Evolutionary conservation across 2,888 invertebrate species (phyloP).

Genomic region (Melitaea athalia): DNA sequence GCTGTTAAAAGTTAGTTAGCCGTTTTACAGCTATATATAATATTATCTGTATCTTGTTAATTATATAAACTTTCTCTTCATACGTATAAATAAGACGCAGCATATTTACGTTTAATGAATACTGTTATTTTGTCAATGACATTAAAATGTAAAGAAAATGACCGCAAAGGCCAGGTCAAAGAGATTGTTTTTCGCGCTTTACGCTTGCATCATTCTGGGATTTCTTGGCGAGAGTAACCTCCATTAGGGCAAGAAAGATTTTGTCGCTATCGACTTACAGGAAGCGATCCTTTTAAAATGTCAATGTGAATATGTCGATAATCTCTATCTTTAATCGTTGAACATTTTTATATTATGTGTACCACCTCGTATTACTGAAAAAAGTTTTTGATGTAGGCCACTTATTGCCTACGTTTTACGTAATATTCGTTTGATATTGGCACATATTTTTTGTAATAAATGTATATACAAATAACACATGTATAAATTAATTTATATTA

Average conservation of each 20-base stretch:
- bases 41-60: too few species aligned
- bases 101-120: not conserved
- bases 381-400: not conserved
- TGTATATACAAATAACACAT: too few species aligned
- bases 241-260: slow-evolving; percentile 28
- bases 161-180: not conserved
- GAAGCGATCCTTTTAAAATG: slow-evolving; percentile 75
- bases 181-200: slow-evolving; percentile 1
- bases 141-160: not conserved
- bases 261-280: slow-evolving; percentile 51
- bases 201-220: slow-evolving; percentile 2
- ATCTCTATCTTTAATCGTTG: not conserved
- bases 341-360: not conserved
- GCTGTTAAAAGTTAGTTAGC: too few species aligned
- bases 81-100: too few species aligned
- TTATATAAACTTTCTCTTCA: too few species aligned
- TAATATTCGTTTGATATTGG: too few species aligned
- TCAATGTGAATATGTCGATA: slow-evolving; percentile 50
- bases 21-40: too few species aligned
- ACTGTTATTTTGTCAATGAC: not conserved
- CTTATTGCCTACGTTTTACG: not conserved
- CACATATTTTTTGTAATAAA: too few species aligned
- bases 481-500: too few species aligned
- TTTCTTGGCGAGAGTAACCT: slow-evolving; percentile 21
- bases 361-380: not conserved